Base-by-base conservation (phyloP, 2,888 invertebrate species). In the Xestia sexstrigata region DNA sequence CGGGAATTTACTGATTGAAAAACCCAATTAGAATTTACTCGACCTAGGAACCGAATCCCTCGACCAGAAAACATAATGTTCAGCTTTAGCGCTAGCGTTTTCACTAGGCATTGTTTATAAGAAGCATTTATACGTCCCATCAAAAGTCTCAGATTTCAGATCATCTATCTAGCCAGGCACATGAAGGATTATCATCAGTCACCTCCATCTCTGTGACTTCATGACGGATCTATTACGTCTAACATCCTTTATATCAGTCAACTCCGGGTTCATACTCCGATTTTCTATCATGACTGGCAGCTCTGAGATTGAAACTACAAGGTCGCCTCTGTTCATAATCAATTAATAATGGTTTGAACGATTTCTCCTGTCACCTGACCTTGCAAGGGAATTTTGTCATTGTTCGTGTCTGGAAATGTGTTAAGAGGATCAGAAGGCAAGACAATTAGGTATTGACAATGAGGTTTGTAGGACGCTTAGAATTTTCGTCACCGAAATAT, bases 321-420 rank as follows among this genome's bases (percentile, higher is more conserved):
- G 20, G 35, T 23, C 55, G 26, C 17, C 39, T 17, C 6, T 35
- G 20, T 79, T 70, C 26, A 13, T 55, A 35, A 35, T 65, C 1
- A 83, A 71, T 71, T 26, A 71, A 65, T 79, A 70, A 65, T 65
- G 35, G 15, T 63, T 42, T 52, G 30, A 13, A 60, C 45, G 1
- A 30, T 52, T 47, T 58, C 23, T 15, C 26, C 35, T 42, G 30
- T 47, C n/a, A 58, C 60, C 63, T 55, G 52, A 65, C 75, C 75
- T 83, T 71, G 35, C 15, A 45, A 42, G 49, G 62, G 20, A 69
- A 68, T 68, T 71, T n/a, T 39, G 20, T 45, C 23, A 42, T 58
- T 52, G 35, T 71, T 60, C 79, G 60, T 82, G 75, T 26, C 55
- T 60, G n/a, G 20, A 69, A 82, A 75, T 66, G 2, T 42, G 9